phyloP scores from a whole-genome alignment of 2,888 invertebrate species.

The Papilio demoleus region DNA sequence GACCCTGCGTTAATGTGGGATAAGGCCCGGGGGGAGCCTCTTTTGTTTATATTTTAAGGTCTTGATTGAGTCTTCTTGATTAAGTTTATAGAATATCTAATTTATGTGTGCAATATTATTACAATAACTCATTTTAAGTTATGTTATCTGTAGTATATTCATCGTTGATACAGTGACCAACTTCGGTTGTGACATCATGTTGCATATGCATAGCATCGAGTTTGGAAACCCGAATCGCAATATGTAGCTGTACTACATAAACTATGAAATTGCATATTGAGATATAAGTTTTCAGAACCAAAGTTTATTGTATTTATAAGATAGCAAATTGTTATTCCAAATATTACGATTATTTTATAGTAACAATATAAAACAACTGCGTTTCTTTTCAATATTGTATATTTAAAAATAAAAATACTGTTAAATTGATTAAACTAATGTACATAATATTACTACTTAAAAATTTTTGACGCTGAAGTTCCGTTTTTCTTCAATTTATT shows the following conservation, averaged over 20 bases:
- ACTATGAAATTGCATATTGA: slow-evolving; percentile 2
- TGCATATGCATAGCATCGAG: slow-evolving; percentile 13
- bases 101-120: background rate
- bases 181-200: background rate
- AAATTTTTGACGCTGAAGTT: background rate
- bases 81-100: background rate
- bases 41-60: background rate
- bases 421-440: background rate
- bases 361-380: background rate
- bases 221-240: slow-evolving; percentile 28
- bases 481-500: slow-evolving; percentile 10
- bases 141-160: slow-evolving; percentile 1
- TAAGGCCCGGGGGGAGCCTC: too few relatives aligned
- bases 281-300: background rate
- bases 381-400: background rate
- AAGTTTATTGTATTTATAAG: too few relatives aligned
- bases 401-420: slow-evolving; percentile 15
- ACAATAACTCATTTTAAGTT: background rate
- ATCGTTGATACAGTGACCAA: slow-evolving; percentile 13
- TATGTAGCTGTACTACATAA: background rate
- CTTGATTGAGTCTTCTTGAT: background rate
- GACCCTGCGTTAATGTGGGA: too few relatives aligned
- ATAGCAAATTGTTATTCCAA: too few relatives aligned
- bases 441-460: slow-evolving; percentile 5
- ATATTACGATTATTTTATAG: too few relatives aligned